Percentiles rank a stretch among this genome's conserved stretches.
phyloP scores from a whole-genome alignment of 2,797 vertebrate species.

The Anas bernieri region DNA sequence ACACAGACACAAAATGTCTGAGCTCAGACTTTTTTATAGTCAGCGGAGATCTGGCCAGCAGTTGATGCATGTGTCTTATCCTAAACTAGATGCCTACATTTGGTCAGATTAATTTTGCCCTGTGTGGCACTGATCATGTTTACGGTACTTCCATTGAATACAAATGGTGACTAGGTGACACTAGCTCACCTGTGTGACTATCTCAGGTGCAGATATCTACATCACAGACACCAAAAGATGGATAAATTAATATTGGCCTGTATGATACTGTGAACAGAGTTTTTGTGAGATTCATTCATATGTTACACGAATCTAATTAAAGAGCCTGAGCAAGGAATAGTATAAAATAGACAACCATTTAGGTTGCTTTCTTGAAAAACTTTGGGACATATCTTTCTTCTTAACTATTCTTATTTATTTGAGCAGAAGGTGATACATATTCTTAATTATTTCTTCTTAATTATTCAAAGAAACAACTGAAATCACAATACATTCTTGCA shows the following conservation, averaged over 20 bases:
- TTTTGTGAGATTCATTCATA: not conserved
- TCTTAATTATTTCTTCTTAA: not conserved
- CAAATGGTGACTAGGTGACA: not conserved
- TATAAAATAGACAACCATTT: not conserved
- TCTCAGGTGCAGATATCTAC: not conserved
- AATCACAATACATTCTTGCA: not conserved
- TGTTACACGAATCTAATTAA: not conserved
- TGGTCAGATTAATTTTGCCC: not conserved
- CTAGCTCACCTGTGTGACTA: not conserved
- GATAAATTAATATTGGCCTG: not conserved
- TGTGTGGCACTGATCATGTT: not conserved
- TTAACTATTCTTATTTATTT: not conserved
- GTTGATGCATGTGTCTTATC: not conserved
- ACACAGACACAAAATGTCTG: not conserved
- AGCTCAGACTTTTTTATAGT: not conserved
- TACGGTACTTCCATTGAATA: not conserved
- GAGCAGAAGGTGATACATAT: too few species aligned
- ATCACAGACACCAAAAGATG: not conserved
- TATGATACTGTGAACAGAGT: not conserved
- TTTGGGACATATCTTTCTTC: not conserved
- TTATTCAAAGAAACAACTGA: not conserved
- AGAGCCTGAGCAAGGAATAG: not conserved
- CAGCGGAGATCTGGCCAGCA: not conserved
- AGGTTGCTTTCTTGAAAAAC: not conserved
- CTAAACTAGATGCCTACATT: not conserved